Evolutionary conservation across 2,888 invertebrate genomes (phyloP).

Genomic region (Leptopilina syphax): DNA sequence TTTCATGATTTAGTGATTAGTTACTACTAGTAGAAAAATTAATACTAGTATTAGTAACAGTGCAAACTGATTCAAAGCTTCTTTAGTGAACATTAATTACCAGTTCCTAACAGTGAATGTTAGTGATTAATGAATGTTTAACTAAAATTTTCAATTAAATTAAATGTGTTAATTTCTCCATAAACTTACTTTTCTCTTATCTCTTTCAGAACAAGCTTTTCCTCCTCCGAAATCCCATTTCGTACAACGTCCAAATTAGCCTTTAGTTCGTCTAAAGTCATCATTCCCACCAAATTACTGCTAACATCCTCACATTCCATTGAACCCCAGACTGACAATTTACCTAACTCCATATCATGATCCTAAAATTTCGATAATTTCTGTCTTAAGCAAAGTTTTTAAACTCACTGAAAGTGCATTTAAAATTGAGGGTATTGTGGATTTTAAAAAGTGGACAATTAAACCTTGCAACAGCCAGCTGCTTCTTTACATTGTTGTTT

Average conservation of each 20-base stretch:
- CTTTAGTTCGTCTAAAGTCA: conserved; percentile 80
- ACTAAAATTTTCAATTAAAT: no score
- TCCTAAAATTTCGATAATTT: conserved; percentile 71
- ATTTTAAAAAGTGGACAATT: not conserved
- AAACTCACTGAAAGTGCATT: no score
- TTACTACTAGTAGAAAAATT: no score
- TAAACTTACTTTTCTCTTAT: conserved; percentile 81
- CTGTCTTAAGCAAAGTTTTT: not conserved
- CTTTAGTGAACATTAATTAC: no score
- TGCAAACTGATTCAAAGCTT: no score
- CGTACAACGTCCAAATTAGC: conserved; percentile 82
- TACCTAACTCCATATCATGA: conserved; percentile 83
- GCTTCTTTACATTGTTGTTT: conserved; percentile 82
- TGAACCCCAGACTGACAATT: conserved; percentile 84
- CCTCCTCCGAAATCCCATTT: conserved; percentile 83
- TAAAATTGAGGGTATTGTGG: not conserved
- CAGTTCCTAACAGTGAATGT: no score
- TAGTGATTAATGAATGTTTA: no score
- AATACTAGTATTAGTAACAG: no score
- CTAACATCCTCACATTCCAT: conserved; percentile 81
- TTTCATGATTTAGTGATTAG: no score
- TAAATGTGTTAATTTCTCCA: no score
- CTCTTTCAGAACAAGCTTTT: conserved; percentile 81
- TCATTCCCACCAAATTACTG: conserved; percentile 88
- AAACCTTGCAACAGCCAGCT: conserved; percentile 82